A percentile compares a stretch with the other conserved stretches of the same genome.
Evolutionary conservation across 2,888 invertebrate genomes (phyloP).

Genomic region (Leucophora obtusa): DNA sequence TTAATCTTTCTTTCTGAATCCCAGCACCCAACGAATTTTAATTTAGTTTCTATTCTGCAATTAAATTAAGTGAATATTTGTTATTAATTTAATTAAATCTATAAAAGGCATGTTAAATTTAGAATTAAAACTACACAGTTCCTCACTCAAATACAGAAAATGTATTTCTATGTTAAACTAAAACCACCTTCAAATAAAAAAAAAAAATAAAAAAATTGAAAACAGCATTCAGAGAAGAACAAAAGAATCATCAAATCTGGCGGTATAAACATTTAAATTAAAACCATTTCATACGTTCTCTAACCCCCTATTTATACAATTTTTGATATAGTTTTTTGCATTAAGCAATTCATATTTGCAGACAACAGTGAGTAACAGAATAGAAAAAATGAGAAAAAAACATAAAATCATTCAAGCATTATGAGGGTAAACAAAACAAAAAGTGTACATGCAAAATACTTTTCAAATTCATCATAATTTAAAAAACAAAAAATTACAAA

Average conservation of each 20-base stretch:
- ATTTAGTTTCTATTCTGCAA: neutral
- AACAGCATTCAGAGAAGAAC: constrained; percentile 20
- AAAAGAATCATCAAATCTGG: constrained; percentile 20
- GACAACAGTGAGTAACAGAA: constrained; percentile 25
- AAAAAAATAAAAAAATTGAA: constrained; percentile 7
- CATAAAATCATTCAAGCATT: constrained; percentile 31
- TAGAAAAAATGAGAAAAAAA: constrained; percentile 15
- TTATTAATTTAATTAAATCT: constrained; percentile 52
- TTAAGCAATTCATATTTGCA: constrained; percentile 36
- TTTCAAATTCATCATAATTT: constrained; percentile 51
- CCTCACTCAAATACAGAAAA: neutral
- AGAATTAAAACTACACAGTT: neutral
- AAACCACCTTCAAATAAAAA: constrained; percentile 49
- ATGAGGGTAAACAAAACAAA: constrained; percentile 28
- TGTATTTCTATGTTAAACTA: constrained; percentile 24
- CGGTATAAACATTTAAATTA: constrained; percentile 27
- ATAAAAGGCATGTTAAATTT: constrained; percentile 6
- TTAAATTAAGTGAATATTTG: constrained; percentile 35
- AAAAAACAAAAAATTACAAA: neutral
- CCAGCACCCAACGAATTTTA: too few relatives aligned
- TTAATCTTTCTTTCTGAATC: too few relatives aligned
- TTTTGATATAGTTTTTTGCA: constrained; percentile 21
- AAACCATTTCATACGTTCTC: neutral
- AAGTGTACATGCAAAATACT: constrained; percentile 32
- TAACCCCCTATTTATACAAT: constrained; percentile 18